phyloP scores from a whole-genome alignment of 2,113 vertebrate genomes.

The Daphoenositta chrysoptera region DNA sequence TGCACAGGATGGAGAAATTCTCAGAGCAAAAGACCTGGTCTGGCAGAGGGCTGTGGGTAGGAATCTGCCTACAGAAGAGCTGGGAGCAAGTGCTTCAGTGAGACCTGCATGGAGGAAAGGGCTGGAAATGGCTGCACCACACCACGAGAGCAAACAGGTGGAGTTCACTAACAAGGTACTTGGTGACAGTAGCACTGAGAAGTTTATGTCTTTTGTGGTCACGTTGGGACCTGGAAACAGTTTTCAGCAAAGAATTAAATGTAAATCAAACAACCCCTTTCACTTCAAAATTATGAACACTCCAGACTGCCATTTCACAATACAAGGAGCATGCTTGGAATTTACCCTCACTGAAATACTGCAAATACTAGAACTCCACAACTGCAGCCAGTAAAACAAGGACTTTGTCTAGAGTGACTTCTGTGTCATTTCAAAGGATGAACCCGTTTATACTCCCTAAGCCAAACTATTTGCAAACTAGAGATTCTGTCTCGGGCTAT shows the following conservation, averaged over 20 bases:
- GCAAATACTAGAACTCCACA: background rate
- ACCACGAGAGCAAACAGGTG: background rate
- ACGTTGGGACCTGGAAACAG: rapidly evolving
- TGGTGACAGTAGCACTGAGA: rapidly evolving
- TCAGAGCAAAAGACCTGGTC: background rate
- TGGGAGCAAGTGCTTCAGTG: background rate
- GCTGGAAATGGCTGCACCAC: background rate
- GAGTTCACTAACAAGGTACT: background rate
- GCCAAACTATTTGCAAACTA: background rate
- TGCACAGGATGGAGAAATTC: background rate
- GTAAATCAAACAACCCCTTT: background rate
- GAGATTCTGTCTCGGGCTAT: background rate
- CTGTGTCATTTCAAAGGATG: background rate
- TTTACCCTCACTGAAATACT: background rate
- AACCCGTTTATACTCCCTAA: background rate
- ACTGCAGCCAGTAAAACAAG: background rate
- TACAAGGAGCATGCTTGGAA: background rate
- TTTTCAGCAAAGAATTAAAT: background rate
- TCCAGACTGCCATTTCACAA: background rate
- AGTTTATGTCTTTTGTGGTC: background rate
- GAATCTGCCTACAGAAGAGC: background rate
- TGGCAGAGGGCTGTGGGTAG: background rate
- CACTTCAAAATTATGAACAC: background rate
- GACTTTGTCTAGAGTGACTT: background rate
- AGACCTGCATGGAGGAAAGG: background rate